These are phyloP conservation scores for Regulus satrapa DNA, from an alignment of 2,113 vertebrate species.

Conservation along the genomic window DNA sequence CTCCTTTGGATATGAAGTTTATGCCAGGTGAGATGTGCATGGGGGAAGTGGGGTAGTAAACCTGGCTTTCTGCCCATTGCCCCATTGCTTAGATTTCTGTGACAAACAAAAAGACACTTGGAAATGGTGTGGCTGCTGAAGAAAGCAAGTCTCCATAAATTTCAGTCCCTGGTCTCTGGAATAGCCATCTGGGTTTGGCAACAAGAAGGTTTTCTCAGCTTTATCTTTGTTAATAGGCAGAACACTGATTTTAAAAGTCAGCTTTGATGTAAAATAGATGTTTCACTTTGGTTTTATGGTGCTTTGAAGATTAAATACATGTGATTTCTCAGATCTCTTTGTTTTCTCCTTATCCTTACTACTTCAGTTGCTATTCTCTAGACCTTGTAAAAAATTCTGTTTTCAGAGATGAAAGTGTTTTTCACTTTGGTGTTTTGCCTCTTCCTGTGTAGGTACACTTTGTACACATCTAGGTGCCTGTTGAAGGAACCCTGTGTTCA, in stretches of 20 bases:
- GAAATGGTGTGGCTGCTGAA: neutral
- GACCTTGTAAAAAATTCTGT: neutral
- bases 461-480: neutral
- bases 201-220: neutral
- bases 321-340: neutral
- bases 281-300: neutral
- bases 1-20: neutral
- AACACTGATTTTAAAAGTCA: neutral
- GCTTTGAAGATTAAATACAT: constrained; percentile 7
- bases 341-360: neutral
- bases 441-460: neutral
- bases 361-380: neutral
- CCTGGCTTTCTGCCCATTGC: neutral
- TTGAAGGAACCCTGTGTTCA: neutral
- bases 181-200: neutral
- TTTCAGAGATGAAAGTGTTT: neutral
- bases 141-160: neutral
- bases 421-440: neutral
- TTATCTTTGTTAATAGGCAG: neutral
- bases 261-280: neutral
- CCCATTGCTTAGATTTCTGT: neutral
- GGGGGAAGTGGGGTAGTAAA: neutral
- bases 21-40: neutral
- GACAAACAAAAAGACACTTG: neutral
- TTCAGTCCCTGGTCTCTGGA: neutral